Evolutionary conservation across 2,113 vertebrate genomes (phyloP).

Genomic region (Desmodus rotundus): DNA sequence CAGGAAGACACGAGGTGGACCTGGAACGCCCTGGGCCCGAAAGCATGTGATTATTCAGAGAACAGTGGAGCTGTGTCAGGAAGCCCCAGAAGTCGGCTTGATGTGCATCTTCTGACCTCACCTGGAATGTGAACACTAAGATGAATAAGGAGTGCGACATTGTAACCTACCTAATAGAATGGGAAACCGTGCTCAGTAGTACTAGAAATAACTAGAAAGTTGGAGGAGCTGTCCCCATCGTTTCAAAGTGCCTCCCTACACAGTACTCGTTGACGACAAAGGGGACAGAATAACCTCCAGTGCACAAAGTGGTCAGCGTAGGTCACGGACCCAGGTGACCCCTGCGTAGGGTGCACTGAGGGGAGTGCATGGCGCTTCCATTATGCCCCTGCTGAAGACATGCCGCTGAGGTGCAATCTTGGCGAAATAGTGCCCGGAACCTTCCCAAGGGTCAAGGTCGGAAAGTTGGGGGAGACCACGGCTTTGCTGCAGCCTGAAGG

Average conservation of each 20-base stretch:
- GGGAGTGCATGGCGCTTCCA: neutral
- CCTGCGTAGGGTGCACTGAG: too few species aligned
- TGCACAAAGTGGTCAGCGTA: neutral
- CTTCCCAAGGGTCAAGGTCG: neutral
- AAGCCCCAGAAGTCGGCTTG: neutral
- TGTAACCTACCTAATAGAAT: neutral
- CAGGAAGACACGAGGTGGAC: neutral
- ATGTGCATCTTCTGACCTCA: neutral
- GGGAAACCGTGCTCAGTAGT: neutral
- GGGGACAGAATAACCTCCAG: neutral
- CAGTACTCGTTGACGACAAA: neutral
- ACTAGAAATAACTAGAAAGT: neutral
- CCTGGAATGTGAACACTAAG: neutral
- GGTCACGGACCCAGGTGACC: neutral
- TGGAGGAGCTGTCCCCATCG: neutral
- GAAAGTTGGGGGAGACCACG: neutral
- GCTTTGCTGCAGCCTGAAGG: neutral
- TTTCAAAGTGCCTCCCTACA: neutral
- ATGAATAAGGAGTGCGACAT: neutral
- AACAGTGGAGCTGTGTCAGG: neutral
- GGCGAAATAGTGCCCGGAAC: neutral
- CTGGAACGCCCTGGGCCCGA: neutral
- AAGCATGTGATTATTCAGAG: neutral
- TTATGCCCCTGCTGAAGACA: neutral
- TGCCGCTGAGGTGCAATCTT: neutral